phyloP scores from a whole-genome alignment of 2,113 vertebrate genomes.

The Syngnathoides biaculeatus region DNA sequence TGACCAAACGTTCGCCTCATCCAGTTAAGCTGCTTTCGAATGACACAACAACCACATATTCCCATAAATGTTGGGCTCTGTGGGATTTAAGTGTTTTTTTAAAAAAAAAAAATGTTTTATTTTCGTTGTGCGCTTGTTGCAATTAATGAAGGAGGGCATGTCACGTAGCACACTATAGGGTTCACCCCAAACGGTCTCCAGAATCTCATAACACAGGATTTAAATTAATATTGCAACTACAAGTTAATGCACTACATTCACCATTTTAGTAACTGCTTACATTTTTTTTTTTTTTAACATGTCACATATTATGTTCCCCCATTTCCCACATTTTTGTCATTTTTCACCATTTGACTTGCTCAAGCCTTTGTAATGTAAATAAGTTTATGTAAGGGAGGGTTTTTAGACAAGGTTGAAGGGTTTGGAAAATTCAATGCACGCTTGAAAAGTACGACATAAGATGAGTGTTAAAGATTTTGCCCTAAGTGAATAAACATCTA shows the following conservation, averaged over 20 bases:
- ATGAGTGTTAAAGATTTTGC: conserved; percentile 53
- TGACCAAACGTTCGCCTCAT: no score
- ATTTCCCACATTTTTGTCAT: conserved; percentile 1
- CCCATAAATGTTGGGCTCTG: neutral
- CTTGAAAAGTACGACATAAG: conserved; percentile 51
- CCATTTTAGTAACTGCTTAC: neutral
- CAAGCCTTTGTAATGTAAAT: conserved; percentile 61
- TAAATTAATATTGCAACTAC: neutral
- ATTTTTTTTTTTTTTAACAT: neutral
- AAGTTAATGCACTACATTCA: neutral
- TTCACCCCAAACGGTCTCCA: neutral
- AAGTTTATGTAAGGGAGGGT: conserved; percentile 54
- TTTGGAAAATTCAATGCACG: conserved; percentile 53
- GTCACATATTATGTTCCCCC: neutral
- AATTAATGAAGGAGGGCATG: neutral
- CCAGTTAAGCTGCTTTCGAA: no score
- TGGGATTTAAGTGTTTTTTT: neutral
- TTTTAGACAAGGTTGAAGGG: conserved; percentile 50
- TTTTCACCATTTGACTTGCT: conserved; percentile 41
- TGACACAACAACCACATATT: conserved; percentile 48
- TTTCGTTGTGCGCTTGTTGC: conserved; percentile 18
- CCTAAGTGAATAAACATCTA: conserved; percentile 47
- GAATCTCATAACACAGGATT: neutral
- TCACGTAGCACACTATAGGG: neutral
- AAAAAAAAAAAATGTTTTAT: no score